Conservation (phyloP, 2,797 vertebrate genomes). For the Diglossa cyanea region DNA sequence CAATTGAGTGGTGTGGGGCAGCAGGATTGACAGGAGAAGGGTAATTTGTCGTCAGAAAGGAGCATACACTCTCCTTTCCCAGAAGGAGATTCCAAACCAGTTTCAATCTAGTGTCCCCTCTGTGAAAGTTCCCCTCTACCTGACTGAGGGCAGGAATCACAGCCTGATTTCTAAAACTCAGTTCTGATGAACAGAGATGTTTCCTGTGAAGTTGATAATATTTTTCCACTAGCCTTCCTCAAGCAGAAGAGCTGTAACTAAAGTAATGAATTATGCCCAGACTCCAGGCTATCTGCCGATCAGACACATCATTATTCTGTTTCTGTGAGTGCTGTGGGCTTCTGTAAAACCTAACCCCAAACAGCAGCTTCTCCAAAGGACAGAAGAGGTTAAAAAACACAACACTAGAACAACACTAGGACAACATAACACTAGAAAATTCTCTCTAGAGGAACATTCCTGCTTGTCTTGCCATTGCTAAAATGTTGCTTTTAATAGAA, state of each 20-base stretch:
- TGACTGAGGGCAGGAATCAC: not conserved
- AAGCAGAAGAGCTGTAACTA: not conserved
- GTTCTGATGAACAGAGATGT: not conserved
- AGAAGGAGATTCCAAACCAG: not conserved
- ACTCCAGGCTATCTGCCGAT: not conserved
- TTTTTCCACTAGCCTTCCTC: not conserved
- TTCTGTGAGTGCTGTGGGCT: not conserved
- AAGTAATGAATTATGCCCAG: conserved; percentile 13
- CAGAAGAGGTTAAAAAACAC: not conserved
- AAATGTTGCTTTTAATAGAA: not conserved
- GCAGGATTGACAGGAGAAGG: not conserved
- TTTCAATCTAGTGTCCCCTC: conserved; percentile 3
- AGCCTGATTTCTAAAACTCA: not conserved
- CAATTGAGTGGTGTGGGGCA: accelerated
- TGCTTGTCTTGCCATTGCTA: not conserved
- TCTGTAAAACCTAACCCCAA: not conserved
- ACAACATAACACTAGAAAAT: not conserved
- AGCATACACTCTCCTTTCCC: not conserved
- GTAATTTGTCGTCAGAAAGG: not conserved
- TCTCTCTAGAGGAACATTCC: not conserved
- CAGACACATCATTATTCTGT: not conserved
- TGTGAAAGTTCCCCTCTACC: not conserved
- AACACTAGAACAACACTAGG: not conserved
- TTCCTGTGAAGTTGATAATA: not conserved
- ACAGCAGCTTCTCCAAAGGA: not conserved